phyloP scores from a whole-genome alignment of 2,888 invertebrate genomes.

The Agrochola lychnidis region DNA sequence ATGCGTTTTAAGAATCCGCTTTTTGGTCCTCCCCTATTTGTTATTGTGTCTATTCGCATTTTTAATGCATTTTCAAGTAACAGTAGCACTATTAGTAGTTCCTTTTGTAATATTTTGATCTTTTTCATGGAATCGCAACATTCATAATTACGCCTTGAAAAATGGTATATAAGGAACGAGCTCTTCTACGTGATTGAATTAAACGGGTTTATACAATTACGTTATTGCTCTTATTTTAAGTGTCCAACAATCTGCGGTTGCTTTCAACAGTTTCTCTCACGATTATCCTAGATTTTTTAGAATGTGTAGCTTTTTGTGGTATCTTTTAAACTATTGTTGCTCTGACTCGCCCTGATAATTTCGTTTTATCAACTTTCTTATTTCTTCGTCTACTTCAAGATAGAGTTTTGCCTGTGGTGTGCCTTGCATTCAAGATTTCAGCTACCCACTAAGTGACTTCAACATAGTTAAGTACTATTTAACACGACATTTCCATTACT shows the following conservation, averaged over 20 bases:
- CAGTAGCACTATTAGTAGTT: background rate
- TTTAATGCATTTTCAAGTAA: conserved; percentile 1
- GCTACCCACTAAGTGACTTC: conserved; percentile 4
- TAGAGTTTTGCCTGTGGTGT: background rate
- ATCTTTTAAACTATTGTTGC: conserved; percentile 16
- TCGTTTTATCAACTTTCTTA: conserved; percentile 27
- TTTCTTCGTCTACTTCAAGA: conserved; percentile 9
- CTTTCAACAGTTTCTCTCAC: conserved; percentile 45
- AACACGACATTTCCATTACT: conserved; percentile 42
- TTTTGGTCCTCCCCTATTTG: conserved; percentile 8
- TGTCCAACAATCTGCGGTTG: conserved; percentile 30
- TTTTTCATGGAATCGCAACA: background rate
- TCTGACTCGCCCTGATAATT: conserved; percentile 33
- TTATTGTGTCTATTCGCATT: conserved; percentile 15
- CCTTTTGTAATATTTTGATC: background rate
- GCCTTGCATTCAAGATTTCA: background rate
- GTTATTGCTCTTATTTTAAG: conserved; percentile 39
- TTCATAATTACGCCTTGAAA: background rate
- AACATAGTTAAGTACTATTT: conserved; percentile 5
- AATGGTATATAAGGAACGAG: background rate
- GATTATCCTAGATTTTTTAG: conserved; percentile 41
- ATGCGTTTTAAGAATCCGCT: conserved; percentile 36
- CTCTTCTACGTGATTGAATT: conserved; percentile 33
- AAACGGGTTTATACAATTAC: conserved; percentile 26
- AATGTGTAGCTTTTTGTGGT: conserved; percentile 25